phyloP scores from a whole-genome alignment of 2,797 vertebrate species.

The Sebastes hubbsi region DNA sequence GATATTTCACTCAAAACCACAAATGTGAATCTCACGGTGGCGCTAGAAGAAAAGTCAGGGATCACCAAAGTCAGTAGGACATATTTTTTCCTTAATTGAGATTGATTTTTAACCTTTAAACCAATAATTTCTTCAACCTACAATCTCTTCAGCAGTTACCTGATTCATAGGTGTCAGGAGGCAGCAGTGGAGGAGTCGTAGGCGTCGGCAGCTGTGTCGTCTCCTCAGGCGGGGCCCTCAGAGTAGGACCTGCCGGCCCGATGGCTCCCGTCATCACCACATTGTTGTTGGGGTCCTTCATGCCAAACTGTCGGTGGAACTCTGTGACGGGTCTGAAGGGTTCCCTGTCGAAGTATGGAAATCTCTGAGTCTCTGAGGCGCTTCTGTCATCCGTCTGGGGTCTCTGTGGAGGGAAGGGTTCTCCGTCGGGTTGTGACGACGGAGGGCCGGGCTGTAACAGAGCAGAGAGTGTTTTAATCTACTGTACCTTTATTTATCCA shows the following conservation, averaged over 20 bases:
- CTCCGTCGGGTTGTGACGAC: neutral
- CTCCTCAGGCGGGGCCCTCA: neutral
- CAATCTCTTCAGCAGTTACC: conserved; percentile 46
- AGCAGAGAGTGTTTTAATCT: neutral
- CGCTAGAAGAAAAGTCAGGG: neutral
- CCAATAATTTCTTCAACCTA: neutral
- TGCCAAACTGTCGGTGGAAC: conserved; percentile 41
- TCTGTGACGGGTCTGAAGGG: conserved; percentile 61
- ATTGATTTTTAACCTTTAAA: neutral
- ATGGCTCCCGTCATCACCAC: conserved; percentile 4
- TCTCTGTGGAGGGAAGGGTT: neutral
- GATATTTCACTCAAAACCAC: neutral
- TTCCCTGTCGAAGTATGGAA: conserved; percentile 57
- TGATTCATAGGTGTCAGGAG: conserved; percentile 29
- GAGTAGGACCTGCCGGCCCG: conserved; percentile 26
- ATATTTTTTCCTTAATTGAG: neutral
- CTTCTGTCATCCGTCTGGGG: conserved; percentile 18
- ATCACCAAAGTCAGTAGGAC: neutral
- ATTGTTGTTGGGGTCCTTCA: neutral
- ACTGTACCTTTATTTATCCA: neutral
- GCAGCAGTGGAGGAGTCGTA: neutral
- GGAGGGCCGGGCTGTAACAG: conserved; percentile 59
- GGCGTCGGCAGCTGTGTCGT: neutral
- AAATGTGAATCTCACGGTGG: neutral
- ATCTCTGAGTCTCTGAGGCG: conserved; percentile 42